Base-by-base conservation (phyloP, 2,113 vertebrate genomes). In the Paratilapia polleni region DNA sequence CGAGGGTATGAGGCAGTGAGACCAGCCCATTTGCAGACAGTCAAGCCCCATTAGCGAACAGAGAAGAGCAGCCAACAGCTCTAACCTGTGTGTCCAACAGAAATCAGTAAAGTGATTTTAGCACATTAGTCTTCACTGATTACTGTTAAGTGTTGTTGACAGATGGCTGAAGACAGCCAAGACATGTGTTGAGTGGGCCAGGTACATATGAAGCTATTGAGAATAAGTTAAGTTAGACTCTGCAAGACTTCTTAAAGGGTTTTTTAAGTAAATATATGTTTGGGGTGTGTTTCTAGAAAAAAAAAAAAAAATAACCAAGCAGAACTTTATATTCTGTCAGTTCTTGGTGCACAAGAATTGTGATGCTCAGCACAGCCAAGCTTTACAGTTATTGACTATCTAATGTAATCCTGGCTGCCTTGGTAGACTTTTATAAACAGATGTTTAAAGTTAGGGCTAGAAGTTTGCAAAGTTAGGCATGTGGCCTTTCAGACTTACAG, bases 41-140 rank as follows among this genome's bases (percentile, higher is more conserved):
- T 91, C 86, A 86, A 75, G 83, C 64, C n/a, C 86, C 87, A 83
- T 91, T 91, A 86, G 75, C 62, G 77, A 90, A 82, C 83, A 78
- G 66, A 85, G 49, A 80, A 28, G 77, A 86, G 86, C 82, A 87
- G 66, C 78, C 17, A 60, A 87, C 56, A 81, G 60, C 68, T 82
- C 64, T 34, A 80, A 64, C 22, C n/a, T 41, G 77, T 26, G 57
- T 36, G 58, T 83, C 73, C 68, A 52, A 24, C 34, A 56, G 41
- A 74, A 64, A 77, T 78, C 85, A 73, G 68, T 3, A 19, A 54
- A 78, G 78, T 4, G 58, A 82, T 80, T 76, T 86, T 15, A 81
- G 12, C 14, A 56, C 82, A n/a, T 88, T 78, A 17, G 19, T 64
- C 56, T 63, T 86, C 66, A 9, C 36, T 74, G 57, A 85, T 84